These are phyloP conservation scores for Clarias fuscus DNA, from an alignment of 2,797 vertebrate species.

Conservation along the genomic window DNA sequence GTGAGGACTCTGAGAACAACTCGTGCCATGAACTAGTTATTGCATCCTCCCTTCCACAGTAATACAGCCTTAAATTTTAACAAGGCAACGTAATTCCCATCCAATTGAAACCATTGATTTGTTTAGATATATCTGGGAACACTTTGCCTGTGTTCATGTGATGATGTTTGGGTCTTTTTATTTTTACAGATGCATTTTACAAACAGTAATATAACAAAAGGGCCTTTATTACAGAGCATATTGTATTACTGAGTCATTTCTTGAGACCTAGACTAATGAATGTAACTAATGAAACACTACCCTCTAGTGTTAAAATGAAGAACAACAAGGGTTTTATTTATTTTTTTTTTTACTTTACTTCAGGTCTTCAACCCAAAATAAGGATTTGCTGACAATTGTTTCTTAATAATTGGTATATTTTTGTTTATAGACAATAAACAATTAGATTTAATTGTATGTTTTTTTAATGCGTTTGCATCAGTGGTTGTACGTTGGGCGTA, in stretches of 20 bases:
- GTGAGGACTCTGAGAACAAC: constrained; percentile 20
- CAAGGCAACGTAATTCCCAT: constrained; percentile 12
- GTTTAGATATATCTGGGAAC: constrained; percentile 22
- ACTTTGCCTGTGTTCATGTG: background rate
- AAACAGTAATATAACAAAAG: constrained; percentile 15
- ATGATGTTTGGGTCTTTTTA: background rate
- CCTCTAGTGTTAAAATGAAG: constrained; percentile 26
- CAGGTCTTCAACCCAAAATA: background rate
- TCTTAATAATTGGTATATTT: no score
- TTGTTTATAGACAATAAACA: no score
- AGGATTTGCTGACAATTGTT: background rate
- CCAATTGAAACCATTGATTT: constrained; percentile 22
- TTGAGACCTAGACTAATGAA: background rate
- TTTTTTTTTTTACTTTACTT: background rate
- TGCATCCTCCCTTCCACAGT: constrained; percentile 17
- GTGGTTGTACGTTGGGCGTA: background rate
- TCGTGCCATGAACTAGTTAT: constrained; percentile 22
- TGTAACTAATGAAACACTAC: background rate
- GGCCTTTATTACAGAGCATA: background rate
- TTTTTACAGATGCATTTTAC: background rate
- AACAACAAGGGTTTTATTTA: background rate
- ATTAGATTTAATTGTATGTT: no score
- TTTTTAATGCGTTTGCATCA: background rate
- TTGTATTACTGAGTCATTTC: background rate
- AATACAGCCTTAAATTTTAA: constrained; percentile 31